Evolutionary conservation across 2,888 invertebrate genomes (phyloP), one percentile per base, ranked within the genome.

Genomic region (Cephus spinipes): DNA sequence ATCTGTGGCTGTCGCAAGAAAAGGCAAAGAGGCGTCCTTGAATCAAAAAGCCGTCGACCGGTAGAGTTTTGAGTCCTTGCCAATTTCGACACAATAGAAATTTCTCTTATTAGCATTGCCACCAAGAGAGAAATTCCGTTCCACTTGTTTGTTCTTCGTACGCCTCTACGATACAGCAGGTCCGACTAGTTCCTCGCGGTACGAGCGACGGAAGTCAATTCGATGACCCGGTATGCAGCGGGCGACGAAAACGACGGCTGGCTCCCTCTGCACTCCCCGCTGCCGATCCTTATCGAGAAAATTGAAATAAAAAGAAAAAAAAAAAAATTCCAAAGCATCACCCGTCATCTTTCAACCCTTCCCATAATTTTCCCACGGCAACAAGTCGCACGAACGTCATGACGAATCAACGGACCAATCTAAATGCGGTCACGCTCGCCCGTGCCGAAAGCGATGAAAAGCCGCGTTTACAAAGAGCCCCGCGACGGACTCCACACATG

Each of bases 61-160:
- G 32, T 15, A 71, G 74, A 71, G 71, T 77, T 73, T 81, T 81
- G 79, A 79, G 35, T 76, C 77, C 75, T 69, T 76, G 79, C 77
- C 82, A 81, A 79, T 80, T 75, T 73, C 74, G 78, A 23, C 32
- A 77, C 80, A 78, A 81, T 80, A 73, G 75, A 81, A 80, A 83
- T 81, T 82, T 81, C 80, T 79, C 81, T 81, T 73, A 81, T 82
- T 81, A 79, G 75, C 80, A 80, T 80, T 23, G 74, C 30, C 71
- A 34, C 68, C 78, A 77, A 74, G 78, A 75, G 78, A 79, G 81
- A 78, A 81, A 81, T 79, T 79, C 68, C 79, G 40, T 79, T 79
- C 76, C 73, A 55, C 34, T 79, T 78, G 68, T 68, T 35, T 75
- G 75, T 35, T 15, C n/a, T 32, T 30, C 76, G 75, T 68, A 36